Conservation (phyloP, 1,140 invertebrate species). For the Drosophila albomicans region DNA sequence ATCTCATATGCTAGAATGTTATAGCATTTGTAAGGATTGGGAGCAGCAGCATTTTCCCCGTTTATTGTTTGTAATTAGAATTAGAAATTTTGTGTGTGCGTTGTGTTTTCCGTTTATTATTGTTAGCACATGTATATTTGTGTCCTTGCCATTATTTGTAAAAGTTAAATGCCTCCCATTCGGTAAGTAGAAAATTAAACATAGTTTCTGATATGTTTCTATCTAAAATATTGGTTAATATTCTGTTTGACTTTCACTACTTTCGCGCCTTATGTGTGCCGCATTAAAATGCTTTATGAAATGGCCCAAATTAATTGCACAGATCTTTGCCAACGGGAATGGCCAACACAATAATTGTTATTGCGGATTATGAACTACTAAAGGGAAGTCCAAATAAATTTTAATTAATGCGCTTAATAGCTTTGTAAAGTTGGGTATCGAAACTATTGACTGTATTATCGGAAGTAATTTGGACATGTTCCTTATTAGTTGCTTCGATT, state of each 20-base stretch:
- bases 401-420: background rate
- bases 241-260: slow-evolving; percentile 55
- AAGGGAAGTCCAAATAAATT: background rate
- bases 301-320: slow-evolving; percentile 49
- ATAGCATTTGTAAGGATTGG: slow-evolving; percentile 63
- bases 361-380: background rate
- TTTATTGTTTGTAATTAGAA: slow-evolving; percentile 79
- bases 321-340: background rate
- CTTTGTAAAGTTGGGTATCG: background rate
- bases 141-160: slow-evolving; percentile 31
- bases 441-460: background rate
- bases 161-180: slow-evolving; percentile 42
- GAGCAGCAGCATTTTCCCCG: slow-evolving; percentile 49
- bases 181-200: slow-evolving; percentile 71
- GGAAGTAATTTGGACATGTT: too few species aligned
- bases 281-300: slow-evolving; percentile 63
- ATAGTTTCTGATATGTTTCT: slow-evolving; percentile 42
- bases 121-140: slow-evolving; percentile 58
- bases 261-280: slow-evolving; percentile 65
- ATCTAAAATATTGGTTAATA: slow-evolving; percentile 63
- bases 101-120: slow-evolving; percentile 52
- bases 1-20: slow-evolving; percentile 15
- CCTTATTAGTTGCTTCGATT: too few species aligned
- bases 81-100: slow-evolving; percentile 76
- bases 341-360: background rate